Base-by-base conservation (phyloP, 2,113 vertebrate species). In the Apteryx mantelli region DNA sequence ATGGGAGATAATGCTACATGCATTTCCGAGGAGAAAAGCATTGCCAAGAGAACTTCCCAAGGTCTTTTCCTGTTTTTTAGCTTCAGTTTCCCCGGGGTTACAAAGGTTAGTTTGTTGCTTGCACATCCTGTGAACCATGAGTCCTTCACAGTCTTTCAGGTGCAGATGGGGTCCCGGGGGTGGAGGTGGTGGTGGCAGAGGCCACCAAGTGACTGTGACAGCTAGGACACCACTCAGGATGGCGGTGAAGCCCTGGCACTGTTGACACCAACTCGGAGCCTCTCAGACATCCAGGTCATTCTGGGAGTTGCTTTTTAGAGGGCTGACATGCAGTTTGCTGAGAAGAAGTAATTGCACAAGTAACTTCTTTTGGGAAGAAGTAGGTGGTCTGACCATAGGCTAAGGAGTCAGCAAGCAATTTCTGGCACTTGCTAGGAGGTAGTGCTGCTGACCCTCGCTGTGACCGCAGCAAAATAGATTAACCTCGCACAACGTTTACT, bases 191-290 rank as follows among this genome's bases (percentile, higher is more conserved):
- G 16, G 61, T 79, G 44, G 12, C 32, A 73, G 25, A 28, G 19
- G 22, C 20, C 46, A 18, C 19, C 20, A 14, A 11, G 17, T 48
- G 46, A 48, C 46, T 19, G 46, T 14, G 15, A 48, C 46, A 48
- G 18, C 18, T 7, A 48, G 18, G 46, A 19, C 46, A 48, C 46
- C 46, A 19, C 7, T 48, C 16, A 17, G 44, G 16, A 14, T 15
- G 14, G 44, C 30, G 55, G 55, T 32, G 32, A 32, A 68, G 18
- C 40, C 42, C 42, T 30, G 42, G 28, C 11, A 19, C 42, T 19
- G 0, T 44, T 2, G 1, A 52, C 34, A 28, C 24, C 15, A 1
- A 3, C 0, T 36, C 46, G 66, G 40, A 26, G 3, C 34, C 42
- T 75, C 36, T 53, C 60, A 9, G 30, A 82, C 36, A 85, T 40